Evolutionary conservation across 2,113 vertebrate species (phyloP), one percentile per base, ranked within the genome.

Genomic region (Myodes glareolus): DNA sequence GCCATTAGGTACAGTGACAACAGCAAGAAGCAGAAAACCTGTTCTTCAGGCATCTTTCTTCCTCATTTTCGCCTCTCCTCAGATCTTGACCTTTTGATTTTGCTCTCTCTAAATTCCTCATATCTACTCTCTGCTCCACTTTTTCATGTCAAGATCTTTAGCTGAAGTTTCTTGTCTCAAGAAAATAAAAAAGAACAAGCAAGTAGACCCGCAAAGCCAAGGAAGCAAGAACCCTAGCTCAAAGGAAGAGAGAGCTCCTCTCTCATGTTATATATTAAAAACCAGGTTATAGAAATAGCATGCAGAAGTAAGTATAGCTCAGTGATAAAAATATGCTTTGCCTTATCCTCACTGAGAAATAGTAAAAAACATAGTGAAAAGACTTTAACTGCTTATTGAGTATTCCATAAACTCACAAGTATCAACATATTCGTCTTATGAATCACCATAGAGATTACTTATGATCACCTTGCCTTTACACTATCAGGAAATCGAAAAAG

Each of bases 1-100:
- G 3, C 63, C 29, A 10, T 45, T 80, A 55, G 47, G 9, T 36
- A 47, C 5, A 14, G 9, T n/a, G 31, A n/a, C 21, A 33, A 75
- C 33, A 94, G 47, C 3, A 5, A 93, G n/a, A 94, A 70, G 81
- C 29, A 86, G 0, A 19, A 23, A 36, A 84, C 3, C 31, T 92
- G 67, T 25, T 73, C 31, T 87, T 25, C 13, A 81, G 91, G 14
- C 31, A 13, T n/a, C 82, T 55, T 11, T 88, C 23, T 72, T 72
- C 63, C 23, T 96, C 77, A 42, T 6, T 80, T 89, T 77, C 65
- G 52, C 45, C 12, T 95, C 9, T 31, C 5, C 12, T 70, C 29
- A 85, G 84, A 68, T 90, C 8, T 78, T 52, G n/a, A 55, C 13
- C 2, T 95, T 96, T 82, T 58, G 11, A 91, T 81, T 96, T 95